Evolutionary conservation across 2,113 vertebrate species (phyloP).

Genomic region (Epinephelus moara): DNA sequence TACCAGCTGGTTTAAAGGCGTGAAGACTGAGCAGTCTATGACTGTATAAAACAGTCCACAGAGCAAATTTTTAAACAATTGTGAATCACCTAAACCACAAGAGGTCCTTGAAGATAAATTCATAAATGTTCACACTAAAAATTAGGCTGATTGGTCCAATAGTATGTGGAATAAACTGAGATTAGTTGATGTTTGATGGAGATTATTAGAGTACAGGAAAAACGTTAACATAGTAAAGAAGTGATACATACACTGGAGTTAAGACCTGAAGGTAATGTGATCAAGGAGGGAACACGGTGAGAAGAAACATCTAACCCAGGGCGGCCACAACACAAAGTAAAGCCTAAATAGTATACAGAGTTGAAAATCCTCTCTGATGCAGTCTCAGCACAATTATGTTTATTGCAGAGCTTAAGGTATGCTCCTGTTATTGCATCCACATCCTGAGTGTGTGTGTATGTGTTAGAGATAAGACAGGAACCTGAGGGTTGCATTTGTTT

Average conservation of each 20-base stretch:
- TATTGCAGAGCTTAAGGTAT: not conserved
- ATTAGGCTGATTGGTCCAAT: too few species aligned
- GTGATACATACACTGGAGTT: not conserved
- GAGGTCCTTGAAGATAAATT: too few species aligned
- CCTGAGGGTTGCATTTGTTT: not conserved
- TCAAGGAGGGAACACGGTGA: not conserved
- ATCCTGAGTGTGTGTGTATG: not conserved
- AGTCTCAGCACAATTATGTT: conserved; percentile 1
- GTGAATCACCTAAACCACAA: too few species aligned
- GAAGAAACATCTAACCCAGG: not conserved
- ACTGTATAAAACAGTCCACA: too few species aligned
- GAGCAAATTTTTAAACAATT: too few species aligned
- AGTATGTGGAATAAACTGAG: too few species aligned
- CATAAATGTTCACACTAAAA: too few species aligned
- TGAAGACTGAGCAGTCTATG: too few species aligned
- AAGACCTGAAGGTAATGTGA: not conserved
- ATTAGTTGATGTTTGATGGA: too few species aligned
- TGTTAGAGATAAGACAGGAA: conserved; percentile 3
- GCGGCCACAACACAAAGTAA: not conserved
- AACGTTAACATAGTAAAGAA: not conserved
- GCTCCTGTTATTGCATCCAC: not conserved
- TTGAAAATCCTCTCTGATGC: not conserved
- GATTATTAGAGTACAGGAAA: not conserved
- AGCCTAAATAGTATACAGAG: not conserved
- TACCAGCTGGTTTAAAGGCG: too few species aligned